Percentiles rank a stretch among this genome's conserved stretches.
These are phyloP conservation scores for Microdon myrmicae DNA, from an alignment of 2,888 invertebrate species.

Conservation along the genomic window DNA sequence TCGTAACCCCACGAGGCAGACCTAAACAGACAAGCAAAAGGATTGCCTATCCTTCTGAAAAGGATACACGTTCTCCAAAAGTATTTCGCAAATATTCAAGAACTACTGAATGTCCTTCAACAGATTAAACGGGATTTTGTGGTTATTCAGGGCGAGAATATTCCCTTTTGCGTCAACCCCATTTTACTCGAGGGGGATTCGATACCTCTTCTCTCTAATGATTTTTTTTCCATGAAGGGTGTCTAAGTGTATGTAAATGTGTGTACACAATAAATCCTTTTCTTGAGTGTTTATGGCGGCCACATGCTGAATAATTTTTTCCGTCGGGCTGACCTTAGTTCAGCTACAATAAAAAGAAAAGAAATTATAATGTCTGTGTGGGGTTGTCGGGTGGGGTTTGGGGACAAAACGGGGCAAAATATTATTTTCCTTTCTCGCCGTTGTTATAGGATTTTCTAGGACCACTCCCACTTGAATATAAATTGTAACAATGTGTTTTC, in stretches of 20 bases:
- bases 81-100: no score
- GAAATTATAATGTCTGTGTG: not conserved
- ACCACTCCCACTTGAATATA: conserved; percentile 4
- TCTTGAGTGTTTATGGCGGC: not conserved
- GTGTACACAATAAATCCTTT: conserved; percentile 23
- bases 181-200: no score
- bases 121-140: conserved; percentile 11
- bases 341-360: not conserved
- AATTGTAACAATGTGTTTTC: conserved; percentile 13
- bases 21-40: no score
- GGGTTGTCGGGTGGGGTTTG: not conserved
- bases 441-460: not conserved
- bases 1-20: no score
- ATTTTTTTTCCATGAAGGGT: no score
- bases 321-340: conserved; percentile 21
- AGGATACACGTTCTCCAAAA: not conserved
- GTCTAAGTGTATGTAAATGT: no score
- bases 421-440: conserved; percentile 3
- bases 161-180: no score
- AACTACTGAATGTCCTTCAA: conserved; percentile 12
- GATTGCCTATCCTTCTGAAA: no score
- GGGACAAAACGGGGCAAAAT: no score
- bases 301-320: not conserved
- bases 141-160: conserved; percentile 10
- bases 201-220: no score